Evolutionary conservation across 2,797 vertebrate genomes (phyloP).

Genomic region (Uromys caudimaculatus): DNA sequence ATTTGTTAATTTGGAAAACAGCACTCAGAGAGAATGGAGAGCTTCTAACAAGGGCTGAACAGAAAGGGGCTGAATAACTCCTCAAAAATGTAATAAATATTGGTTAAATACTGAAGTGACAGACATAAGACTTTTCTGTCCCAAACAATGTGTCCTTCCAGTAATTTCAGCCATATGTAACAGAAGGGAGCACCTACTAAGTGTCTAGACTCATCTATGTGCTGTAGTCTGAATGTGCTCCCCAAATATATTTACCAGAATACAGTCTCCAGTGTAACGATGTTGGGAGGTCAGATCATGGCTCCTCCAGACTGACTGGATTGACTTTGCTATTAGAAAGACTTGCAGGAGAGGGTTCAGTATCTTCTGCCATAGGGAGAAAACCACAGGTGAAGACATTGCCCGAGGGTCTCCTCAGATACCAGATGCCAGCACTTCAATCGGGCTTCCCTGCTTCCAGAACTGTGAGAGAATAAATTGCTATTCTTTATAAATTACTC

Average conservation of each 20-base stretch:
- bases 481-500: not conserved
- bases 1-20: conserved; percentile 31
- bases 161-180: not conserved
- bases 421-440: not conserved
- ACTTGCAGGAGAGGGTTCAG: not conserved
- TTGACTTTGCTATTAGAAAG: too few relatives aligned
- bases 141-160: conserved; percentile 15
- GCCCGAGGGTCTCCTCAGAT: not conserved
- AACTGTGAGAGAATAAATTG: not conserved
- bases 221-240: not conserved
- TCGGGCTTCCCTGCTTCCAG: not conserved
- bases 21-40: not conserved
- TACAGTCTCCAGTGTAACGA: not conserved
- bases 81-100: not conserved
- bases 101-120: not conserved
- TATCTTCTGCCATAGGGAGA: not conserved
- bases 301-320: not conserved
- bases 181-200: not conserved
- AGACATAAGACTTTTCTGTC: not conserved
- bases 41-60: not conserved
- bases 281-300: too few relatives aligned
- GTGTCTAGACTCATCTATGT: not conserved
- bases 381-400: not conserved
- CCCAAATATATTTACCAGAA: not conserved
- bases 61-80: not conserved